Base-by-base conservation (phyloP, 2,888 invertebrate genomes). In the Pterostichus niger region DNA sequence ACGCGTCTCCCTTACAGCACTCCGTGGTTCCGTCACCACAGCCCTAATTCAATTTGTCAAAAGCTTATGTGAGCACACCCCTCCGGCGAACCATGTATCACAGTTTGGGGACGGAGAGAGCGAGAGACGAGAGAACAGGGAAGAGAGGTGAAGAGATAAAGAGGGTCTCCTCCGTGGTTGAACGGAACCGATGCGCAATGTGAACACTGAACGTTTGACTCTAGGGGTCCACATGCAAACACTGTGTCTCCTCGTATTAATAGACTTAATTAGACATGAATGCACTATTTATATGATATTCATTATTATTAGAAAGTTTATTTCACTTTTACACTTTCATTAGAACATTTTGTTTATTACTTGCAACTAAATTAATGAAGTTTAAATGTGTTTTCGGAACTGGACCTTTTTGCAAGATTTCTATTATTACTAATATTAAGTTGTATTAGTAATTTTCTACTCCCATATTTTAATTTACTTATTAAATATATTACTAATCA, bases 31-130 rank as follows among this genome's bases (percentile, higher is more conserved):
- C 87, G 77, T 87, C 87, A 87, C 87, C 89, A 88, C 88, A 86
- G 85, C 87, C 89, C 90, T 90, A 90, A 90, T 90, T 90, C 90
- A 90, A 90, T 90, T 90, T 90, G 90, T 90, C 90, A 90, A 89
- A 89, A 90, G 90, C 90, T 90, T 90, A 90, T 90, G 88, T 88
- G 89, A 86, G 88, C 89, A 88, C 88, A 89, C 89, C 89, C 81
- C 75, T 61, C 56, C 15, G 59, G 54, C 56, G 61, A 82, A 82
- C 75, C 75, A 82, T 82, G 82, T 75, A 82, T 82, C 82, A 82
- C 82, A 54, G 71, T 35, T 17, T 59, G 75, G 54, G 33, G 73
- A 64, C 54, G 73, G 13, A 77, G 35, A 56, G 76, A 15, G 44
- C 40, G n/a, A 15, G 1, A n/a, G n/a, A n/a, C n/a, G n/a, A n/a